A percentile compares a stretch with the other conserved stretches of the same genome.
phyloP scores from a whole-genome alignment of 2,888 invertebrate genomes.

The Parnassius apollo region DNA sequence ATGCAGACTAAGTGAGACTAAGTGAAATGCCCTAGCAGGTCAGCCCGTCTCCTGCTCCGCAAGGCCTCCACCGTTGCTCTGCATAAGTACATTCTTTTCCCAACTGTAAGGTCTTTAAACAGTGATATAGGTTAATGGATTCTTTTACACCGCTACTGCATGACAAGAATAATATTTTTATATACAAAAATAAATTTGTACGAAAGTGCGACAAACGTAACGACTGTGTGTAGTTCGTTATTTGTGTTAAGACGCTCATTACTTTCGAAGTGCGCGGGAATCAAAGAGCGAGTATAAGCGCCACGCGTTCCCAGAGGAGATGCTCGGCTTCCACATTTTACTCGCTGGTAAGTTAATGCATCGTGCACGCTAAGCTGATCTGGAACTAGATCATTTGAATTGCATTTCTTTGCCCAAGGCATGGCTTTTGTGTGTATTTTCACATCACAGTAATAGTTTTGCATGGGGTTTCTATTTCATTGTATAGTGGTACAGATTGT shows the following conservation, averaged over 20 bases:
- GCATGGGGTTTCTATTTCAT: too few relatives aligned
- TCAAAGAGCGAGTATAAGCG: slow-evolving; percentile 41
- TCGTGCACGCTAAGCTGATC: slow-evolving; percentile 4
- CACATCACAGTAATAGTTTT: too few relatives aligned
- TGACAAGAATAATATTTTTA: neutral
- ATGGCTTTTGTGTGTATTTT: neutral
- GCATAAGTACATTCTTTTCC: too few relatives aligned
- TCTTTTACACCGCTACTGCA: too few relatives aligned
- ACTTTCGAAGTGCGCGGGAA: slow-evolving; percentile 47
- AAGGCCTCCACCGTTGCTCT: too few relatives aligned
- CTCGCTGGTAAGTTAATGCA: slow-evolving; percentile 52
- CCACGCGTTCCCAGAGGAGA: slow-evolving; percentile 34
- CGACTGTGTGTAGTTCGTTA: slow-evolving; percentile 43
- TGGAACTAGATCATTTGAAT: slow-evolving; percentile 5
- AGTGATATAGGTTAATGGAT: too few relatives aligned
- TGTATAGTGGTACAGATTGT: too few relatives aligned
- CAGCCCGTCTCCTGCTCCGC: too few relatives aligned
- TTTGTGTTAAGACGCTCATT: slow-evolving; percentile 46
- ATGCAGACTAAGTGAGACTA: too few relatives aligned
- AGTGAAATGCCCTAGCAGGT: too few relatives aligned
- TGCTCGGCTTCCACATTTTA: slow-evolving; percentile 45
- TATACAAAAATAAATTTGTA: neutral
- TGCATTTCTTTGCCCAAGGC: neutral
- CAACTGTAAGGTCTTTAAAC: too few relatives aligned
- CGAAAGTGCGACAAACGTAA: slow-evolving; percentile 10